phyloP scores from a whole-genome alignment of 1,140 invertebrate species.

The Drosophila athabasca region DNA sequence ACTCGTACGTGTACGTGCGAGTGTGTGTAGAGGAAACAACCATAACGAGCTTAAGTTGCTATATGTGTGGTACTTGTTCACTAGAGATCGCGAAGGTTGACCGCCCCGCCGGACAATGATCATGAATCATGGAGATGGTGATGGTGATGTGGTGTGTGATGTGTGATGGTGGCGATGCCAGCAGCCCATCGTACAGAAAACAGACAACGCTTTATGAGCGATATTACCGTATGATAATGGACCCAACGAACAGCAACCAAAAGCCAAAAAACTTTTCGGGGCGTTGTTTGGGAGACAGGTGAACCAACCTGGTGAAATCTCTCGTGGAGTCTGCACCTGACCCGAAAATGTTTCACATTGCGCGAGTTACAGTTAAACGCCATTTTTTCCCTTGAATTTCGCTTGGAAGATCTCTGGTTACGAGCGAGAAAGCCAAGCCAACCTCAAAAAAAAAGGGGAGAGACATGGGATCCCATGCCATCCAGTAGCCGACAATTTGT shows the following conservation, averaged over 20 bases:
- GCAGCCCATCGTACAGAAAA: constrained; percentile 8
- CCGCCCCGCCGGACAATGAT: constrained; percentile 29
- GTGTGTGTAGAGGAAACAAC: constrained; percentile 56
- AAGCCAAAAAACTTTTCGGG: constrained; percentile 25
- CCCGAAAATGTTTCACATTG: constrained; percentile 80
- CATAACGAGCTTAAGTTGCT: constrained; percentile 67
- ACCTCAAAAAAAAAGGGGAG: constrained; percentile 7
- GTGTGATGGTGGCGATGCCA: constrained; percentile 12
- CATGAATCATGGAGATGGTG: constrained; percentile 3
- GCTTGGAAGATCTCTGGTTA: constrained; percentile 39
- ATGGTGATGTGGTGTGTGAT: neutral
- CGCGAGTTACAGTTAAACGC: constrained; percentile 77
- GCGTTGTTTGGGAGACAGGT: constrained; percentile 44
- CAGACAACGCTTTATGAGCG: constrained; percentile 64
- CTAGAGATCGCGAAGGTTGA: constrained; percentile 55
- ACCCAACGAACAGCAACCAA: constrained; percentile 16
- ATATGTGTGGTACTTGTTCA: constrained; percentile 44
- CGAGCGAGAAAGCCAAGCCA: constrained; percentile 33
- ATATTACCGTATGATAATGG: constrained; percentile 80
- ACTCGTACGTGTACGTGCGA: constrained; percentile 35
- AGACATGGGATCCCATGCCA: constrained; percentile 33
- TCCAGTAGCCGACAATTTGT: constrained; percentile 67
- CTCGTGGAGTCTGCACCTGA: constrained; percentile 59
- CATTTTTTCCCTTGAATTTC: constrained; percentile 75
- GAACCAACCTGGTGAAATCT: constrained; percentile 79